A percentile compares a stretch with the other conserved stretches of the same genome.
These are phyloP conservation scores for Holacanthella duospinosa DNA, from an alignment of 2,888 invertebrate species.

Conservation along the genomic window DNA sequence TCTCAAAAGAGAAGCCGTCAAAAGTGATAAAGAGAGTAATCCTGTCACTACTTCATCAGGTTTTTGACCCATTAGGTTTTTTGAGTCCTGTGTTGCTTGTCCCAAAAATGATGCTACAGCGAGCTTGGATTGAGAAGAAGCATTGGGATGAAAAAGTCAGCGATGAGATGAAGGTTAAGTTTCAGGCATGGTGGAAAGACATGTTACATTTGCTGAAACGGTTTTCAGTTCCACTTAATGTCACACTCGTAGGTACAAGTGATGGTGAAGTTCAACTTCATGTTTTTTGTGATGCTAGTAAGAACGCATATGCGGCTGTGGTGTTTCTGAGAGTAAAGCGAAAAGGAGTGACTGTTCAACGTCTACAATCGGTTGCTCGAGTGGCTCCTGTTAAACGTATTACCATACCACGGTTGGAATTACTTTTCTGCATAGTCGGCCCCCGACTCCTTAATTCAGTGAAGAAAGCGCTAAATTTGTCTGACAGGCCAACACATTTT, in stretches of 20 bases:
- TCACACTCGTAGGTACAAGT: not conserved
- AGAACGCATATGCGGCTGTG: not conserved
- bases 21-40: conserved; percentile 11
- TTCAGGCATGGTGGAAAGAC: not conserved
- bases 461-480: not conserved
- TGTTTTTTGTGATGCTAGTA: not conserved
- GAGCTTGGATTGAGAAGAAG: not conserved
- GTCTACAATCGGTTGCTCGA: not conserved
- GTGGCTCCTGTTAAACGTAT: not conserved
- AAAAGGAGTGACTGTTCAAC: not conserved
- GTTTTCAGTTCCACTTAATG: not conserved
- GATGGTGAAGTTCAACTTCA: not conserved
- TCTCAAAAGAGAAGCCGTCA: not conserved
- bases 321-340: not conserved
- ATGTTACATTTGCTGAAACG: not conserved
- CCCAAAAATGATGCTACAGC: conserved; percentile 28
- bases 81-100: conserved; percentile 22
- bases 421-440: not conserved
- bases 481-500: not conserved
- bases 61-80: conserved; percentile 37
- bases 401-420: not conserved
- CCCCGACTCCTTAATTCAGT: not conserved
- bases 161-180: not conserved
- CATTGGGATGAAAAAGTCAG: not conserved
- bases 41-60: conserved; percentile 23